Evolutionary conservation across 2,888 invertebrate species (phyloP).

Genomic region (Stenodema calcarata): DNA sequence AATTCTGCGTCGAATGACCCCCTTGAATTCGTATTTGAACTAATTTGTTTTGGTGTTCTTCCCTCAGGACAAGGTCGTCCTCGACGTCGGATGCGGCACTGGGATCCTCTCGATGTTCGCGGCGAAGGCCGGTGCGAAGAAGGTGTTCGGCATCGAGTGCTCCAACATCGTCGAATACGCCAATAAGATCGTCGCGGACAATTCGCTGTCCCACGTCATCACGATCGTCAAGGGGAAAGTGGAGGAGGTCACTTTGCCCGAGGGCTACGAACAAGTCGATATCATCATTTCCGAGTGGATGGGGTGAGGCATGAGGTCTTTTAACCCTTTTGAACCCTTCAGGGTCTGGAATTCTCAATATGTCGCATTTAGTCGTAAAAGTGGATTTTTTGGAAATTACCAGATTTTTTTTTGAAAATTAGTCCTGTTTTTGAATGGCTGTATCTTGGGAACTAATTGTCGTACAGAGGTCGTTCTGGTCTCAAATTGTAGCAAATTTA

Average conservation of each 20-base stretch:
- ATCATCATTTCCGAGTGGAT: slow-evolving; percentile 87
- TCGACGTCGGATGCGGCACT: slow-evolving; percentile 99
- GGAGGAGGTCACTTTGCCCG: slow-evolving; percentile 55
- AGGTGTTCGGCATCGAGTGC: slow-evolving; percentile 96
- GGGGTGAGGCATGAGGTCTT: slow-evolving; percentile 60
- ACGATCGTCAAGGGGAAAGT: slow-evolving; percentile 84
- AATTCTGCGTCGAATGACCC: too few relatives aligned
- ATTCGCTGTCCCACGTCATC: slow-evolving; percentile 78
- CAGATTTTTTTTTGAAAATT: too few relatives aligned
- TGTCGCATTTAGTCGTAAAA: too few relatives aligned
- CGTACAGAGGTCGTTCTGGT: too few relatives aligned
- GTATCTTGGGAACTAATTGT: too few relatives aligned
- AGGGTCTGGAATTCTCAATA: too few relatives aligned
- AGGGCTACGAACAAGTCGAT: slow-evolving; percentile 87
- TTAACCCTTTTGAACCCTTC: too few relatives aligned
- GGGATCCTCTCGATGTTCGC: slow-evolving; percentile 99
- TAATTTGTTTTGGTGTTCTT: not conserved
- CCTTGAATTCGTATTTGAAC: too few relatives aligned
- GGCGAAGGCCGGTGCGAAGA: slow-evolving; percentile 95
- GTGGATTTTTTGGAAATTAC: too few relatives aligned
- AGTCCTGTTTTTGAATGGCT: too few relatives aligned
- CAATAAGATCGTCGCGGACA: slow-evolving; percentile 88
- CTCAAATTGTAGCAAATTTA: too few relatives aligned
- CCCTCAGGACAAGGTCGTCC: slow-evolving; percentile 76
- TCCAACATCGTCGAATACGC: slow-evolving; percentile 99